These are phyloP conservation scores for Cyprinodon brontotheroides DNA, from an alignment of 2,113 vertebrate species.

Conservation along the genomic window DNA sequence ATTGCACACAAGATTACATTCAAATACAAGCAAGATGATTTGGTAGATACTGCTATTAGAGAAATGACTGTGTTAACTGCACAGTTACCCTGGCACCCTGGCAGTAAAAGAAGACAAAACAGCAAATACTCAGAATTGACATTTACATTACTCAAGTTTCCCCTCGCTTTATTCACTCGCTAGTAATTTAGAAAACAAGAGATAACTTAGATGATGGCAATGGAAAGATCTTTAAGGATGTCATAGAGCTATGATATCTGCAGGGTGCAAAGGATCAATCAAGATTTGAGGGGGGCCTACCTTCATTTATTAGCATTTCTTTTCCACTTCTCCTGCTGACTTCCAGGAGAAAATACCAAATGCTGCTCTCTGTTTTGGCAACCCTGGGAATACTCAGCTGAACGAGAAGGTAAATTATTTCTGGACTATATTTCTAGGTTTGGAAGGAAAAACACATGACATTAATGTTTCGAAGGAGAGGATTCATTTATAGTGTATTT, in stretches of 20 bases:
- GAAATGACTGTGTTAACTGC: slow-evolving; percentile 14
- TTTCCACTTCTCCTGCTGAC: too few relatives aligned
- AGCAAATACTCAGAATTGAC: slow-evolving; percentile 43
- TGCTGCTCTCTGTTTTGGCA: too few relatives aligned
- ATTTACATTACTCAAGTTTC: slow-evolving; percentile 43
- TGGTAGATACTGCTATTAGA: neutral
- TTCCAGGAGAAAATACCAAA: too few relatives aligned
- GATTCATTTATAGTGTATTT: too few relatives aligned
- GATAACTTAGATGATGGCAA: neutral
- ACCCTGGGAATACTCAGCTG: too few relatives aligned
- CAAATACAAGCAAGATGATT: neutral
- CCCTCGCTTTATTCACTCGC: slow-evolving; percentile 9
- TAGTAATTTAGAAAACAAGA: slow-evolving; percentile 39
- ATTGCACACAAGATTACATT: slow-evolving; percentile 1
- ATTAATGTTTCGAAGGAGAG: too few relatives aligned
- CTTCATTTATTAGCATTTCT: neutral
- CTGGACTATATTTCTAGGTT: too few relatives aligned
- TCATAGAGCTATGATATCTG: slow-evolving; percentile 11
- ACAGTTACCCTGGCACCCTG: slow-evolving; percentile 29
- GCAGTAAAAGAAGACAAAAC: slow-evolving; percentile 21
- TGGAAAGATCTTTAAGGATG: neutral
- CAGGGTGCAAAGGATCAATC: slow-evolving; percentile 23
- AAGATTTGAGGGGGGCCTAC: neutral
- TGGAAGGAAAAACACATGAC: too few relatives aligned
- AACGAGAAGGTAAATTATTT: too few relatives aligned